Evolutionary conservation across 2,888 invertebrate species (phyloP), one percentile per base, ranked within the genome.

Genomic region (Caenorhabditis sp.): DNA sequence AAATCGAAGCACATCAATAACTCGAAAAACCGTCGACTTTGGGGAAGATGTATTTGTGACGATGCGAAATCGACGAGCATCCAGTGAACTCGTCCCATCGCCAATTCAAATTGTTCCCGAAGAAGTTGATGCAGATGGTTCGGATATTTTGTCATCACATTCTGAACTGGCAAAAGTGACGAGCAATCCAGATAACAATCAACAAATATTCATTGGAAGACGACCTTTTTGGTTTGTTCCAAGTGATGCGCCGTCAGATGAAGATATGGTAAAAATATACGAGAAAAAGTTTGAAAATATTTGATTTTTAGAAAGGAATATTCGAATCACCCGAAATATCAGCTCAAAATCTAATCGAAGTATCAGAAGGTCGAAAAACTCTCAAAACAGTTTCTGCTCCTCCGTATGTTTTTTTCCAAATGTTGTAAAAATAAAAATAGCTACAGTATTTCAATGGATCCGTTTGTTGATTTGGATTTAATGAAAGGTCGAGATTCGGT

Each of bases 221-320:
- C 43, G 43, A 43, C 43, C 43, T 43, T 43, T 43, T 43, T 43
- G 43, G 43, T 43, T 43, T 43, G 43, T 43, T 43, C 43, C 43
- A 17, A 43, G 43, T 43, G 43, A 43, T 43, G 12, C 43, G 14
- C 43, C 43, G 14, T 10, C 43, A 17, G 43, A 43, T 43, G 43
- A 43, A 14, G 43, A 43, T 12, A 10, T 43, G 43, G 31, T 31
- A 31, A 31, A 31, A 31, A 31, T 10, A 31, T 31, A 6, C 31
- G 4, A 31, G 4, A 31, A 31, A 6, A 4, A 31, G 31, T 31
- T 31, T 10, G 5, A 31, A 6, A 31, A 31, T 31, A 4, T 6
- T 6, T 31, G 31, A 6, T 6, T 31, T 31, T 31, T 10, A 31
- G 31, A 43, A 43, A 17, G 43, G 43, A 14, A 43, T 43, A 43